Evolutionary conservation across 1,140 invertebrate species (phyloP), one percentile per base, ranked within the genome.

Genomic region (Pissodes strobi): DNA sequence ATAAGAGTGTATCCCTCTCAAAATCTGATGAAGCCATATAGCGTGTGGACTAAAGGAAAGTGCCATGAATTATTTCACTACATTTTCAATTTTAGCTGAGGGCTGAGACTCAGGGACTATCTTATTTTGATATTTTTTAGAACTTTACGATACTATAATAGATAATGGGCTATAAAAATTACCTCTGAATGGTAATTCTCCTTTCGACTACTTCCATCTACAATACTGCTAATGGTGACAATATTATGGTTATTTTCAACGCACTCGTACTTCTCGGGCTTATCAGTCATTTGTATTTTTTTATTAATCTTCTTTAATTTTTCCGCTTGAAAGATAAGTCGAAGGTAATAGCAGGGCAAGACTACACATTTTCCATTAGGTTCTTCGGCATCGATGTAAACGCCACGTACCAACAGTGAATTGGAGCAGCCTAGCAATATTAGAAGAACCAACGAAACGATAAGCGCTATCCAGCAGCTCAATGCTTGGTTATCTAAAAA

Each of bases 361-460:
- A 88, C 85, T 0, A 92, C 89, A 72, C 91, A 91, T 69, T 90
- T 85, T 4, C 89, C 90, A 0, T 86, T 86, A 0, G 88, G 85
- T 67, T 92, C 90, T 72, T 92, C 90, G 0, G 86, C 90, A 76
- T 93, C 91, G 34, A 92, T 91, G 74, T 90, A 92, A 1, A 94
- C 90, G 1, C 91, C 91, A 39, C 91, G 83, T 1, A 92, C 91
- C 23, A 94, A 80, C 19, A 93, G 83, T 0, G 90, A 91, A 78
- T 93, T 93, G 66, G 90, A 88, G 71, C 90, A 91, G 67, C 91
- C 91, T n/a, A 93, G 79, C 1, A 92, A 82, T 2, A 91, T 86
- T 12, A 93, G 82, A n/a, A 91, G 78, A 1, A 87, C 74, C 41
- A 93, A 84, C 46, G 88, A 89, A 19, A 88, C 83, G 38, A 86